Base-by-base conservation (phyloP, 2,888 invertebrate species). In the Temnothorax rugatulus region DNA sequence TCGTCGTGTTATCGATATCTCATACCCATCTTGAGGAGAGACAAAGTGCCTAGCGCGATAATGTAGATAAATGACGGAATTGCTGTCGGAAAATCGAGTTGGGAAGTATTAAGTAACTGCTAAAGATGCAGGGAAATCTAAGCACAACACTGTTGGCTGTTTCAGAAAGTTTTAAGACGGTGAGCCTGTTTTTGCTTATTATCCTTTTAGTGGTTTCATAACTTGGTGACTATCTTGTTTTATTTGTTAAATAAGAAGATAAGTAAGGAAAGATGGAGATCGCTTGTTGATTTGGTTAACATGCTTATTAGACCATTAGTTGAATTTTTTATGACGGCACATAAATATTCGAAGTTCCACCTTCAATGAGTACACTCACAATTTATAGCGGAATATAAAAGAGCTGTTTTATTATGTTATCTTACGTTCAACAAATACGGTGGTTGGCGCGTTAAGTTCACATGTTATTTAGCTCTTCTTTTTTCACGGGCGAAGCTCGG, bases 171-270 rank as follows among this genome's bases (percentile, higher is more conserved):
- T 79, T 69, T 11, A 21, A 29, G 38, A 44, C 9, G 41, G 9
- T 7, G 54, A 69, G 18, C 13, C 59, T 34, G 44, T 69, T 34
- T 79, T 59, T 44, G 69, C 25, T 79, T 59, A 59, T 69, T 79
- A 69, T 69, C 13, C 47, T 69, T 69, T 79, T 79, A 69, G 44
- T 44, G 47, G 13, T 15, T 21, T 47, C 25, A 11, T 54, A 59
- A 79, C 44, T 79, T 47, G 29, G 34, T 18, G 34, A 29, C 11
- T 68, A 34, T 47, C 9, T 47, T 69, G 15, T 38, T 13, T n/a
- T 54, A 66, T 77, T 68, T 21, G 11, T 57, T 50, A 25, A 21
- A 41, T 57, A 25, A 18, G 38, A 38, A 59, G 34, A 47, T 68
- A 34, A 57, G 15, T 0, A 21, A 47, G 9, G 13, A 47, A 25